These are phyloP conservation scores for Enteromius anoplus DNA, from an alignment of 2,797 vertebrate genomes.

Conservation along the genomic window DNA sequence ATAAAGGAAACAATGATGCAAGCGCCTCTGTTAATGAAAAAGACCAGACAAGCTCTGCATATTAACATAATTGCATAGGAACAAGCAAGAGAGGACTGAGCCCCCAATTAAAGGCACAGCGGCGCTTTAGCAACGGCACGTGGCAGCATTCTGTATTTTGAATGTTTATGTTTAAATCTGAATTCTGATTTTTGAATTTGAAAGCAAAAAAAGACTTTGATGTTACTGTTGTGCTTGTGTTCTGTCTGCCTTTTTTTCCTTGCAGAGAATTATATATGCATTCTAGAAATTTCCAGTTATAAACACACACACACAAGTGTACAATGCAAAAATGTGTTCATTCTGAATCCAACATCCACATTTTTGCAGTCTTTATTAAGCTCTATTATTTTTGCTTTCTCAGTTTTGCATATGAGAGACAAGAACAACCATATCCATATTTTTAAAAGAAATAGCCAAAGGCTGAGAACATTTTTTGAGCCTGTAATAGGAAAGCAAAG, in stretches of 20 bases:
- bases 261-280: background rate
- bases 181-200: background rate
- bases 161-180: conserved; percentile 6
- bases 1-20: conserved; percentile 76
- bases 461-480: background rate
- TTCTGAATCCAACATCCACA: background rate
- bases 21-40: conserved; percentile 77
- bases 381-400: background rate
- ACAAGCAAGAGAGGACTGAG: conserved; percentile 69
- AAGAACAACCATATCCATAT: background rate
- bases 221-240: background rate
- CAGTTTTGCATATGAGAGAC: background rate
- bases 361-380: background rate
- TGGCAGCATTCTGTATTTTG: conserved; percentile 13
- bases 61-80: conserved; percentile 88
- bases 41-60: conserved; percentile 77
- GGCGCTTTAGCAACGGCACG: conserved; percentile 56
- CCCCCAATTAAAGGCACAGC: conserved; percentile 79
- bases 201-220: conserved; percentile 1
- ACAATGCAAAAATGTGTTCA: background rate
- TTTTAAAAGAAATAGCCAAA: background rate
- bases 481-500: background rate
- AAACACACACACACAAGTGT: background rate
- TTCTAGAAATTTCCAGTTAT: conserved; percentile 6
- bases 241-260: background rate